Evolutionary conservation across 2,797 vertebrate genomes (phyloP), one percentile per base, ranked within the genome.

Genomic region (Galaxias olidus): DNA sequence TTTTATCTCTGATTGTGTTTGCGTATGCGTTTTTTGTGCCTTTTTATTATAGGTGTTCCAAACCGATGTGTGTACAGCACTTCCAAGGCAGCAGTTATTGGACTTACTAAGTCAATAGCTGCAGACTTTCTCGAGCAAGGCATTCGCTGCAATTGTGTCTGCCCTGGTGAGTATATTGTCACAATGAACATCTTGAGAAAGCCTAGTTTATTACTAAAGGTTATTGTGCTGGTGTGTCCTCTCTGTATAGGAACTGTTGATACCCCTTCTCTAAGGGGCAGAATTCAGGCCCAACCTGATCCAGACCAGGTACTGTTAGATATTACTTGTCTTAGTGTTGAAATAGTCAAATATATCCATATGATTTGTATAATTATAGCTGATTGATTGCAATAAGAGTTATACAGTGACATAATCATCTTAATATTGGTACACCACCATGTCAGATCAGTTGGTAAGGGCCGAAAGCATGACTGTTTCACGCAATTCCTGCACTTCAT

Each of bases 51-150:
- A 98, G 97, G 96, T 47, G 92, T 95, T 59, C 91, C 91, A 75
- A 96, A 98, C 77, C 92, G 95, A 59, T 97, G 94, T 55, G 96
- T 92, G 10, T 98, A 98, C 10, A 92, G 94, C 60, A 91, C 96
- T 1, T 96, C 95, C 65, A 98, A 99, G 87, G 97, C 96, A 0
- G 96, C 97, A 0, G 92, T 98, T 66, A 98, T 98, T 12, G 96
- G 97, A 15, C 91, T 98, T 66, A 98, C 96, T 9, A 99, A 98
- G 83, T 95, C 97, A 0, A 92, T 98, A 74, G 96, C 96, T 7
- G 93, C 93, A 0, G 96, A 98, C 87, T 99, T 96, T 82, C 91
- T 97, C 75, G 92, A 95, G 14, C 91, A 95, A 87, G 96, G 96
- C 45, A 95, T 98, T 83, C 90, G 95, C 67, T 98, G 97, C 75